Conservation (phyloP, 1,140 invertebrate genomes). For the Diorhabda elongata region DNA sequence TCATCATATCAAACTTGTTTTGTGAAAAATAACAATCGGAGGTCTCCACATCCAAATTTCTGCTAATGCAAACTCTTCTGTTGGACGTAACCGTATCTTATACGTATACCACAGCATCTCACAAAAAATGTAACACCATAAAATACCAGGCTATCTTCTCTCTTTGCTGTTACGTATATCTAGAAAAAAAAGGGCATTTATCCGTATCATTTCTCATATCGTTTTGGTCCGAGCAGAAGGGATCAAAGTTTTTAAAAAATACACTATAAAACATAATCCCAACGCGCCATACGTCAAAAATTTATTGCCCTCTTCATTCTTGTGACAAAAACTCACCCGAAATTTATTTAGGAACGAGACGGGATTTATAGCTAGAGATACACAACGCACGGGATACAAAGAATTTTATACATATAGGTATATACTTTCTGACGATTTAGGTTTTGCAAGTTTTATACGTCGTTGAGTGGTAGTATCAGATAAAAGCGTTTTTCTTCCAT, state of each 20-base stretch:
- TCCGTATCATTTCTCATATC: conserved; percentile 29
- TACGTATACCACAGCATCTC: not conserved
- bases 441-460: conserved; percentile 13
- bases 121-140: not conserved
- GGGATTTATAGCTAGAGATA: conserved; percentile 17
- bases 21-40: no score
- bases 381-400: not conserved
- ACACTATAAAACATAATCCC: conserved; percentile 30
- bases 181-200: conserved; percentile 23
- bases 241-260: conserved; percentile 28
- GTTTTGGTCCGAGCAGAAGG: conserved; percentile 21
- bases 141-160: not conserved
- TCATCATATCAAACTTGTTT: no score
- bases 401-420: not conserved
- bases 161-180: not conserved
- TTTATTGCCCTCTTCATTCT: conserved; percentile 18
- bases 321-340: conserved; percentile 15
- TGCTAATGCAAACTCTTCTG: no score
- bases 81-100: no score
- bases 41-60: no score
- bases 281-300: conserved; percentile 25
- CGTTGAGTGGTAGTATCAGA: not conserved
- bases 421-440: not conserved
- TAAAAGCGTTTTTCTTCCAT: not conserved
- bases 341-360: conserved; percentile 16